Evolutionary conservation across 1,140 invertebrate genomes (phyloP).

Genomic region (Heliconius eleuchia): DNA sequence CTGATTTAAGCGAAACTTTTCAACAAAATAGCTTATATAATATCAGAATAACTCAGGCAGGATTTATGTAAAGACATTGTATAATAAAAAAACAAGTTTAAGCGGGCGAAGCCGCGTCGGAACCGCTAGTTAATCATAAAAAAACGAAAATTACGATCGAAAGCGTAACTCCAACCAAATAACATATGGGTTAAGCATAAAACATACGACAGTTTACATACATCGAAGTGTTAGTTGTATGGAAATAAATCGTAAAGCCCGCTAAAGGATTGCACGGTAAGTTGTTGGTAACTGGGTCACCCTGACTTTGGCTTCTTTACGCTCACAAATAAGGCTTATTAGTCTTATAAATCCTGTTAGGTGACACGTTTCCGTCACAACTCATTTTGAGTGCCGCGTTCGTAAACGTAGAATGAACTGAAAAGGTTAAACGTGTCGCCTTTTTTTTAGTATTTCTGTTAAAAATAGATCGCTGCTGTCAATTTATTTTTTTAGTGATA

Average conservation of each 20-base stretch:
- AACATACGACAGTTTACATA: constrained; percentile 21
- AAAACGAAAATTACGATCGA: not conserved
- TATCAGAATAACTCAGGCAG: too few species aligned
- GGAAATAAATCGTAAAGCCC: constrained; percentile 28
- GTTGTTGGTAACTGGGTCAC: constrained; percentile 29
- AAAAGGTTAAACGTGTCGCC: not conserved
- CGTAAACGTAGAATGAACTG: not conserved
- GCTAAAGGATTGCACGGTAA: constrained; percentile 11
- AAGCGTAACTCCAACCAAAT: not conserved
- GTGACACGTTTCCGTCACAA: constrained; percentile 20
- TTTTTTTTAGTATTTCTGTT: not conserved
- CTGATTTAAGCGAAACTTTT: too few species aligned
- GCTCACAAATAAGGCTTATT: constrained; percentile 30
- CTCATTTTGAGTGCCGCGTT: constrained; percentile 16
- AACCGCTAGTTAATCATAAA: not conserved
- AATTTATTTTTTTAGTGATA: not conserved
- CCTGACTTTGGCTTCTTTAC: constrained; percentile 28
- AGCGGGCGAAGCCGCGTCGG: too few species aligned
- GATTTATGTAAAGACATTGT: too few species aligned
- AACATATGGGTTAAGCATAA: constrained; percentile 16
- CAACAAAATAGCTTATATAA: too few species aligned
- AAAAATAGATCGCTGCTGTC: not conserved
- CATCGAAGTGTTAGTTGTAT: not conserved
- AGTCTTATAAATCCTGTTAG: constrained; percentile 30
- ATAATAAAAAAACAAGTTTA: too few species aligned